A percentile compares a stretch with the other conserved stretches of the same genome.
phyloP scores from a whole-genome alignment of 1,140 invertebrate genomes.

The Papilio polytes region DNA sequence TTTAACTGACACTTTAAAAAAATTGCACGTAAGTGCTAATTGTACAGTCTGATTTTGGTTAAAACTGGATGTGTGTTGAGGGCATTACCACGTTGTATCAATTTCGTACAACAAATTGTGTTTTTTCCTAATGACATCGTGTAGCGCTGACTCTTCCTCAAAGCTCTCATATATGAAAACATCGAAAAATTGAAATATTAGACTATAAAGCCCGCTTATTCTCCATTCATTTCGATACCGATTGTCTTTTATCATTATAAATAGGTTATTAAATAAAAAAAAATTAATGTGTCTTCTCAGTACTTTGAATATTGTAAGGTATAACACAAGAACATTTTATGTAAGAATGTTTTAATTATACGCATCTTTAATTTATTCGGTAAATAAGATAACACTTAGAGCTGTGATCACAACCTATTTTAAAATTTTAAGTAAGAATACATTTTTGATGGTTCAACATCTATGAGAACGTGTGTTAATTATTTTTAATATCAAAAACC shows the following conservation, averaged over 20 bases:
- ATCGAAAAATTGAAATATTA: conserved; percentile 14
- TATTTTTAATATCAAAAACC: not conserved
- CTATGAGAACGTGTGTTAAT: not conserved
- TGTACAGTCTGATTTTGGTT: too few species aligned
- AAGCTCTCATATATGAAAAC: not conserved
- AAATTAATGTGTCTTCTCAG: too few species aligned
- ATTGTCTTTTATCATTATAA: conserved; percentile 2
- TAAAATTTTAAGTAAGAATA: not conserved
- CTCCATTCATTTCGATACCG: not conserved
- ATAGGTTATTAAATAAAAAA: not conserved
- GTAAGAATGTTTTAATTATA: too few species aligned
- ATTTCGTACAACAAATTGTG: not conserved
- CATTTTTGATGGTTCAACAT: not conserved
- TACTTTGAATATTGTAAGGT: too few species aligned
- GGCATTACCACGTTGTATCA: too few species aligned
- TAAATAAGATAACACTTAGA: too few species aligned
- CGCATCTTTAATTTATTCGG: too few species aligned
- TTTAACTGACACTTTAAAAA: too few species aligned
- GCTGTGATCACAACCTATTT: not conserved
- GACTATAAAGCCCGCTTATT: not conserved
- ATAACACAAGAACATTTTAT: too few species aligned
- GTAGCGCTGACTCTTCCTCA: not conserved
- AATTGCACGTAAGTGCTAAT: too few species aligned
- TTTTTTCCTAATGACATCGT: not conserved
- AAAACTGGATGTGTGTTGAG: too few species aligned